Evolutionary conservation across 2,113 vertebrate species (phyloP), one percentile per base, ranked within the genome.

Genomic region (Gymnarchus niloticus): DNA sequence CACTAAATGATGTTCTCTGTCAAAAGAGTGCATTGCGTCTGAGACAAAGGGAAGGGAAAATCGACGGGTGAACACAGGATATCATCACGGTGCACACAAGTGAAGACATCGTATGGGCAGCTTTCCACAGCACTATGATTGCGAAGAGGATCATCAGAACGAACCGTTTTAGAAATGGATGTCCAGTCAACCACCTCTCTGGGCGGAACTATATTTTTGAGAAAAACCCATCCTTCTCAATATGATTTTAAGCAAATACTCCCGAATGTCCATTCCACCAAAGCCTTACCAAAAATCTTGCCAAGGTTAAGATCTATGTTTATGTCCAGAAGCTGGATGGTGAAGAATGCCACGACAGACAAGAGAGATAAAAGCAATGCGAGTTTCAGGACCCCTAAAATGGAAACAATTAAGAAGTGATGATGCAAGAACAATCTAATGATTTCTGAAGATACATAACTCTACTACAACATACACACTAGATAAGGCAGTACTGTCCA

Each of bases 281-380:
- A 83, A 59, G 6, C 96, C 96, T 96, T 93, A 99, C 97, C 94
- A 87, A 98, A 95, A 19, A 96, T 87, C 65, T 90, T 93, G 86
- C 93, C 90, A 86, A 98, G 89, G 81, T 93, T 96, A 73, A 97
- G 92, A 88, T 98, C 96, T 91, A 94, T 92, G 92, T 97, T 97
- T 54, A 97, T 96, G 90, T 98, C 97, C 80, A 99, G 94, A 87
- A 99, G 95, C 91, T 99, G 96, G 88, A 97, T 96, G 85, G 96
- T 95, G 91, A 99, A 92, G 90, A 98, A 98, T 86, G 96, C 95
- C 0, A 92, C 96, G 23, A 99, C 84, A 87, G 98, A 89, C 91
- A 97, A 96, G 41, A 94, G 91, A 57, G 92, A 93, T 73, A 96
- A 21, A 1, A 98, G 90, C 12, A 94, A 93, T 57, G 92, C 91